Evolutionary conservation across 2,113 vertebrate genomes (phyloP), one percentile per base, ranked within the genome.

Genomic region (Cebidichthys violaceus): DNA sequence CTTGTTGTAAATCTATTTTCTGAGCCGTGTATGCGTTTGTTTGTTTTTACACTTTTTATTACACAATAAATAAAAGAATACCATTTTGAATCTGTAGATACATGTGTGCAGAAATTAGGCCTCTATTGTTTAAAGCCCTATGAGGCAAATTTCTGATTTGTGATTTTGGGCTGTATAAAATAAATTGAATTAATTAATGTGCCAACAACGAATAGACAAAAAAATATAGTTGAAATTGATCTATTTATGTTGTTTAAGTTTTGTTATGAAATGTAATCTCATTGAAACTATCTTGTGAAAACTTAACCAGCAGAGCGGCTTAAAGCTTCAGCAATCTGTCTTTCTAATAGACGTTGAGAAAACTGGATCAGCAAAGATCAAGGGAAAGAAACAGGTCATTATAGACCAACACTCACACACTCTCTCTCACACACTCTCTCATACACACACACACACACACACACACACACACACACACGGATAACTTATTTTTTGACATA

Each of bases 321-420:
- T 78, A 54, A 81, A 81, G 70, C 57, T 61, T 45, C 14, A 79
- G 31, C 66, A 55, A 80, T 85, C 66, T 64, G 60, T 87, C 81
- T 91, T 82, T 67, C 64, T 35, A 69, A 33, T 31, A 70, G 81
- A 86, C 43, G 37, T 52, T 3, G 22, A 80, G 79, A 71, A 81
- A 88, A 85, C 73, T 35, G 75, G 68, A 87, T 77, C 84, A 82
- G 65, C 79, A 62, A 59, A 88, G 91, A 93, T 92, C 90, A 94
- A 93, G 89, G 88, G 81, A 88, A 86, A 85, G 64, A 79, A 91
- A 85, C 90, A 92, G 86, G 75, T 92, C 87, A 81, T 85, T 88
- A 88, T 62, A 71, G 70, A 76, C 50, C 41, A 45, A 74, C 27
- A 68, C 64, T 66, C 37, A 61, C 55, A 43, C 71, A 39, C 52